Conservation (phyloP, 2,888 invertebrate species). For the Sesia bembeciformis region DNA sequence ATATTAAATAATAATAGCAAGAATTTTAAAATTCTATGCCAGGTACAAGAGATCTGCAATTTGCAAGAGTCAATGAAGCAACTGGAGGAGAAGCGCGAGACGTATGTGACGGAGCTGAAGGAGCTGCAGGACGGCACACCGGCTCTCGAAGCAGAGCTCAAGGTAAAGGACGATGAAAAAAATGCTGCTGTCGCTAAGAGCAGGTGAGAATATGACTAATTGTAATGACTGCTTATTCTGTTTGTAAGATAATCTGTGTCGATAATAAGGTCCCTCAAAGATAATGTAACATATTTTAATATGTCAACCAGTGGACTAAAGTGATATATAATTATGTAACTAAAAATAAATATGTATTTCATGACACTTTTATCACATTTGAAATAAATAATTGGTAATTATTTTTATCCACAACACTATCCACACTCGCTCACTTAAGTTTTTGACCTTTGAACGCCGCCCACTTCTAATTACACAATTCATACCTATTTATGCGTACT, state of each 20-base stretch:
- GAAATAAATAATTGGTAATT: too few species aligned
- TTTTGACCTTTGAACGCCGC: too few species aligned
- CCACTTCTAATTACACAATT: too few species aligned
- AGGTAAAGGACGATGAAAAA: slow-evolving; percentile 46
- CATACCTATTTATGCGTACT: too few species aligned
- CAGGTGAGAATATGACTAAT: slow-evolving; percentile 27
- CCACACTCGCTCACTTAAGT: too few species aligned
- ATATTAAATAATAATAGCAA: not conserved
- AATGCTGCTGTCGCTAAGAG: slow-evolving; percentile 45
- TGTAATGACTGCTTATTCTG: not conserved
- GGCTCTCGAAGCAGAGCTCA: slow-evolving; percentile 39
- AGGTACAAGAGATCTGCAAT: slow-evolving; percentile 69
- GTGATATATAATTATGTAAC: too few species aligned
- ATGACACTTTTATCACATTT: too few species aligned
- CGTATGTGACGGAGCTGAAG: slow-evolving; percentile 38
- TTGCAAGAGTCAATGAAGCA: slow-evolving; percentile 66
- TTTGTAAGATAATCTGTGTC: not conserved
- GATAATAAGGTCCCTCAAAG: not conserved
- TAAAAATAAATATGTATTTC: too few species aligned
- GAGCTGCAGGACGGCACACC: slow-evolving; percentile 39
- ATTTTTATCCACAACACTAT: too few species aligned
- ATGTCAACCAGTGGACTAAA: too few species aligned
- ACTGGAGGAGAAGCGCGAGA: slow-evolving; percentile 50
- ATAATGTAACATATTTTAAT: too few species aligned
- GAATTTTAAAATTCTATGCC: not conserved